Conservation (phyloP, 1,140 invertebrate genomes). For the Asbolus verrucosus region DNA sequence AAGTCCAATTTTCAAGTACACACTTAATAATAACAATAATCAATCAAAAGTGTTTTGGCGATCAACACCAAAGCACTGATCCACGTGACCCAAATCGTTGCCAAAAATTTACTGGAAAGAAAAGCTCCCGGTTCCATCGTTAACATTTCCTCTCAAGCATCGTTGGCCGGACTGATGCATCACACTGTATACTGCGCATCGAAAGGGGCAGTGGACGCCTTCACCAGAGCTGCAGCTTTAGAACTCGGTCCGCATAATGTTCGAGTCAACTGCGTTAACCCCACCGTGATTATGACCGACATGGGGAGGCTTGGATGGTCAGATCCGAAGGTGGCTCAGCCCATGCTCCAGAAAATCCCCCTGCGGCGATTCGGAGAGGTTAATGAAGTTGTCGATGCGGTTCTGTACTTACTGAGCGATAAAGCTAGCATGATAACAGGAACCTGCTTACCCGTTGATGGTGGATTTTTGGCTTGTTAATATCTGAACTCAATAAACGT, state of each 20-base stretch:
- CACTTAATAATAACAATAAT: no score
- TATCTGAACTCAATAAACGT: constrained; percentile 25
- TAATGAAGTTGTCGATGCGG: constrained; percentile 84
- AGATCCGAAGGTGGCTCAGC: constrained; percentile 78
- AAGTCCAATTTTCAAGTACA: no score
- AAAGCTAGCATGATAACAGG: constrained; percentile 86
- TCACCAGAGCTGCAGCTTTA: constrained; percentile 82
- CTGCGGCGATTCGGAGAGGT: constrained; percentile 80
- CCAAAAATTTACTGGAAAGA: constrained; percentile 79
- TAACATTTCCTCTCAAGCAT: constrained; percentile 89
- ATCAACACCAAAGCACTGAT: constrained; percentile 89
- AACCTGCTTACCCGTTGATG: constrained; percentile 78
- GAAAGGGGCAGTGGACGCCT: constrained; percentile 76
- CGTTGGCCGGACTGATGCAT: constrained; percentile 77
- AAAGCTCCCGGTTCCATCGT: constrained; percentile 84
- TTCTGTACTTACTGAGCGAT: constrained; percentile 86
- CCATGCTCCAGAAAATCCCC: constrained; percentile 84
- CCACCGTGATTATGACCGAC: constrained; percentile 91
- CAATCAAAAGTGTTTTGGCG: constrained; percentile 78
- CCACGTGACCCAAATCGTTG: constrained; percentile 85
- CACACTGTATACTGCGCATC: constrained; percentile 73
- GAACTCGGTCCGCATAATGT: constrained; percentile 89
- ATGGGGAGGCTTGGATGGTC: constrained; percentile 89
- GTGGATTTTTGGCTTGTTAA: constrained; percentile 18
- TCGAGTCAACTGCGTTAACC: constrained; percentile 90